Percentiles rank a stretch among this genome's conserved stretches.
These are phyloP conservation scores for Zosterops japonicus DNA, from an alignment of 2,113 vertebrate species.

Conservation along the genomic window DNA sequence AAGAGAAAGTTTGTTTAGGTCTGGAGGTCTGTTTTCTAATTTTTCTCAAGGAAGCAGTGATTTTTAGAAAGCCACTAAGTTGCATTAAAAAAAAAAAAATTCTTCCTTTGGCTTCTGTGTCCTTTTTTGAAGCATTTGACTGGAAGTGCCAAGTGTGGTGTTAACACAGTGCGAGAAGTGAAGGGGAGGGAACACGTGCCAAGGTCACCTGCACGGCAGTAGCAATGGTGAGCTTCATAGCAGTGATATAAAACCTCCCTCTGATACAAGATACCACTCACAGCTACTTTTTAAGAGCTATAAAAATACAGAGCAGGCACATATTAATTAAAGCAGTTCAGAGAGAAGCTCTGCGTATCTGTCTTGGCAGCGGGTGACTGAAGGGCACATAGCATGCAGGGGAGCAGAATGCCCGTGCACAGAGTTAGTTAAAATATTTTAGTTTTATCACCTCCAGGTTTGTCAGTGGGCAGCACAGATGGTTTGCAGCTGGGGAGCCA, in stretches of 20 bases:
- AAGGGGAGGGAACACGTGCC: neutral
- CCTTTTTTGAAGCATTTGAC: conserved; percentile 53
- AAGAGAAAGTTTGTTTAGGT: neutral
- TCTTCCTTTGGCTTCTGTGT: neutral
- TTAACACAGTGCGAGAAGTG: neutral
- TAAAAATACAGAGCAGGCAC: conserved; percentile 28
- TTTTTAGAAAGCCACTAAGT: neutral
- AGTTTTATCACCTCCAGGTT: neutral
- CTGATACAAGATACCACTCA: neutral
- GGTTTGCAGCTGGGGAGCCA: conserved; percentile 18
- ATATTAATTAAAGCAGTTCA: conserved; percentile 7
- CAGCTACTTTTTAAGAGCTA: conserved; percentile 6
- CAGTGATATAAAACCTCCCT: neutral
- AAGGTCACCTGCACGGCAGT: conserved; percentile 13
- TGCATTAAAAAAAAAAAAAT: neutral
- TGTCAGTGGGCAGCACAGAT: conserved; percentile 9
- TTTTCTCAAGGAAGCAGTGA: neutral
- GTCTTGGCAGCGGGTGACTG: neutral
- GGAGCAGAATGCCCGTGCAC: neutral
- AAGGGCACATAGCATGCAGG: neutral
- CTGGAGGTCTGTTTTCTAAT: neutral
- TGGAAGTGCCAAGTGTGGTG: conserved; percentile 6
- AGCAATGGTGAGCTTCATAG: neutral
- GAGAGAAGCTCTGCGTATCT: neutral
- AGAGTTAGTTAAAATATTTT: neutral